Conservation (phyloP, 2,113 vertebrate genomes). For the Scytalopus superciliaris region DNA sequence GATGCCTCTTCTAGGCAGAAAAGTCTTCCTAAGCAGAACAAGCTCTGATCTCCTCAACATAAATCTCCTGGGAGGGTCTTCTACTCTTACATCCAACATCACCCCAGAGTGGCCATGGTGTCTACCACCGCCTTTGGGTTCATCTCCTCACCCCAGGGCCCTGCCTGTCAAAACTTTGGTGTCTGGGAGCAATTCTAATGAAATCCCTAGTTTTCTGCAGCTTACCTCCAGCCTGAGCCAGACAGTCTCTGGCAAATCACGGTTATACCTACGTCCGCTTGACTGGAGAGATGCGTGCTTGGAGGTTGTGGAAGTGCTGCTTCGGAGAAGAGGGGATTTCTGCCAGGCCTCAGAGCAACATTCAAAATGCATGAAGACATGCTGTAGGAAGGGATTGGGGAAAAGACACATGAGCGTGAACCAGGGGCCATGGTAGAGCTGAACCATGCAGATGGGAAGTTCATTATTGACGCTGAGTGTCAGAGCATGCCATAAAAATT, state of each 20-base stretch:
- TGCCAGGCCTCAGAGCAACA: neutral
- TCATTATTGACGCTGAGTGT: neutral
- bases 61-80: too few relatives aligned
- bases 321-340: neutral
- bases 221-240: neutral
- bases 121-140: neutral
- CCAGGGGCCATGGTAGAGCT: neutral
- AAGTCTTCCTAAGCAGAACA: too few relatives aligned
- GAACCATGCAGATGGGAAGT: neutral
- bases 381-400: neutral
- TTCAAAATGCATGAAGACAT: conserved; percentile 34
- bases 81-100: too few relatives aligned
- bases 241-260: neutral
- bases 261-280: accelerated
- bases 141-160: neutral
- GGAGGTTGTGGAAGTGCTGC: neutral
- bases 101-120: neutral
- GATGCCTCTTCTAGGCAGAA: too few relatives aligned
- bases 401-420: neutral
- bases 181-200: neutral
- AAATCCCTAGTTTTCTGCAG: neutral
- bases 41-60: too few relatives aligned
- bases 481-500: conserved; percentile 27
- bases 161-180: neutral
- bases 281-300: neutral